phyloP scores from a whole-genome alignment of 2,797 vertebrate genomes.

The Fratercula arctica region DNA sequence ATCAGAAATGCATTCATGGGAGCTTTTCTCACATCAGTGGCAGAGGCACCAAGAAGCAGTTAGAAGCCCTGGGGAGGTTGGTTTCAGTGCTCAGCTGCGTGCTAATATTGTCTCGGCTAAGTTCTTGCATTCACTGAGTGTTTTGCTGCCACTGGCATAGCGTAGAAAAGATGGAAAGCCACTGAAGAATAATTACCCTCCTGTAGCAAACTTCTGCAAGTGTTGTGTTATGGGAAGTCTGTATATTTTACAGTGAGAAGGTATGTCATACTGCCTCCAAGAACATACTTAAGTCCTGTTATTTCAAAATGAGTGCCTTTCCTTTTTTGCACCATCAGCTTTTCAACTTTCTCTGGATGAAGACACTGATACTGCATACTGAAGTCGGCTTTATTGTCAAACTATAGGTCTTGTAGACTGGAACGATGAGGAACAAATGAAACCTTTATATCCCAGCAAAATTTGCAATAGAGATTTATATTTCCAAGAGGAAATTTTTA shows the following conservation, averaged over 20 bases:
- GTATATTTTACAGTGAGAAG: not conserved
- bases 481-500: not conserved
- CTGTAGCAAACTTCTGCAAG: not conserved
- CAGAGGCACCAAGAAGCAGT: not conserved
- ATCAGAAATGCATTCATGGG: not conserved
- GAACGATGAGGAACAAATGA: not conserved
- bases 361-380: not conserved
- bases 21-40: not conserved
- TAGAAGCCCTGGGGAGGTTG: not conserved
- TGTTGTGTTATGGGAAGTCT: not conserved
- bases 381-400: not conserved
- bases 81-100: not conserved
- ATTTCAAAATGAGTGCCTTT: not conserved
- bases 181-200: not conserved
- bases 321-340: not conserved
- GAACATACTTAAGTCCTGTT: not conserved
- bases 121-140: not conserved
- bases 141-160: not conserved
- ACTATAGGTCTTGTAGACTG: not conserved
- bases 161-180: not conserved
- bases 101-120: not conserved
- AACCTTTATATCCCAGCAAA: not conserved
- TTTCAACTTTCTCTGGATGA: not conserved
- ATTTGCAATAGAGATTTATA: not conserved
- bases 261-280: not conserved